Conservation (phyloP, 2,888 invertebrate species). For the Drosophila hamatofila region DNA sequence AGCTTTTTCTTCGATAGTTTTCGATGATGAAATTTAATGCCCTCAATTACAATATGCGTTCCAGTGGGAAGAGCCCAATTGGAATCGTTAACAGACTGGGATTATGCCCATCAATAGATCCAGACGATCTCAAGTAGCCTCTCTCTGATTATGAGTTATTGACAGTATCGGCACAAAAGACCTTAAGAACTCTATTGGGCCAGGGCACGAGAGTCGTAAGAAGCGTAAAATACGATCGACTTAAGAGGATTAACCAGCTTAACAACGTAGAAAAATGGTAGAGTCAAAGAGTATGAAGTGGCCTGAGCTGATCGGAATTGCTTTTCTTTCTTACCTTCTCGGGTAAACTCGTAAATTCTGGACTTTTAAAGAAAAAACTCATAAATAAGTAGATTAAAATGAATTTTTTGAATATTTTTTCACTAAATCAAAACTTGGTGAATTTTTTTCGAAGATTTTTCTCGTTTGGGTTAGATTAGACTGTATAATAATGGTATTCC, state of each 20-base stretch:
- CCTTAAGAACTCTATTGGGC: conserved; percentile 21
- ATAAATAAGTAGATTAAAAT: conserved; percentile 15
- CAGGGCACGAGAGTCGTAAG: conserved; percentile 32
- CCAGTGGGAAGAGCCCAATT: conserved; percentile 30
- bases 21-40: conserved; percentile 52
- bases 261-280: conserved; percentile 24
- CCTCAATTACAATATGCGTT: conserved; percentile 52
- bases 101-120: conserved; percentile 18
- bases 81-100: conserved; percentile 26
- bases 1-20: conserved; percentile 34
- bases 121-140: conserved; percentile 21
- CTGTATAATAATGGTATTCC: too few species aligned
- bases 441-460: neutral
- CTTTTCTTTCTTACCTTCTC: neutral
- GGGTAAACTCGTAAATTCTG: conserved; percentile 45
- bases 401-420: neutral
- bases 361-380: conserved; percentile 27
- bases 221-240: conserved; percentile 56
- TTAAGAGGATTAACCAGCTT: conserved; percentile 46
- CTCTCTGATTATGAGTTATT: conserved; percentile 47
- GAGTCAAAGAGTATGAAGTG: conserved; percentile 10
- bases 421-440: neutral
- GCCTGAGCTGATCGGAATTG: neutral
- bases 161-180: conserved; percentile 40
- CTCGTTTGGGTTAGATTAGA: too few species aligned